Evolutionary conservation across 2,113 vertebrate genomes (phyloP).

Genomic region (Amphilophus citrinellus): DNA sequence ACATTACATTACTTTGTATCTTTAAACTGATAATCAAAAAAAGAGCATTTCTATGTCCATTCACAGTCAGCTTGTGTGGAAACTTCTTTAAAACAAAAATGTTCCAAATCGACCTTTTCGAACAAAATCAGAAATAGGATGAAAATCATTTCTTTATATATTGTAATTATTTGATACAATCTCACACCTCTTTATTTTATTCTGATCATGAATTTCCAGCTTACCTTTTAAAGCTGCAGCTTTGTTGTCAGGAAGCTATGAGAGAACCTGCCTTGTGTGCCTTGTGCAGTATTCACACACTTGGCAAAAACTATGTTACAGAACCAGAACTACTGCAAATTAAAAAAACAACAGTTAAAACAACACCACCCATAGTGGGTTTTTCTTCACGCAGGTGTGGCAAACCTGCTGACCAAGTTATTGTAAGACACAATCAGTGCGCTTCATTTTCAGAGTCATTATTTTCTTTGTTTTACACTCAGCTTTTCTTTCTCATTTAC

Average conservation of each 20-base stretch:
- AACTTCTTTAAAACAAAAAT: neutral
- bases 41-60: neutral
- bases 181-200: neutral
- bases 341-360: neutral
- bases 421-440: neutral
- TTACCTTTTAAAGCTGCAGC: constrained; percentile 11
- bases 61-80: rapidly evolving
- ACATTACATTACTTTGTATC: neutral
- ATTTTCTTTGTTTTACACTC: too few species aligned
- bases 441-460: neutral
- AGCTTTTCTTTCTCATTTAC: neutral
- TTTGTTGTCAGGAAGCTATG: neutral
- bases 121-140: rapidly evolving
- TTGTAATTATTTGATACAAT: neutral
- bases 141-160: neutral
- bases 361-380: rapidly evolving
- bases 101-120: neutral
- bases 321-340: constrained; percentile 26
- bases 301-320: constrained; percentile 1
- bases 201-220: neutral
- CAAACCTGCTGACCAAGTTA: neutral
- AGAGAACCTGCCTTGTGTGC: neutral
- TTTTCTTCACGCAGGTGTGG: neutral
- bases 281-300: neutral
- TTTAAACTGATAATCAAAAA: neutral